Percentiles rank a stretch among this genome's conserved stretches.
Evolutionary conservation across 2,113 vertebrate species (phyloP).

Genomic region (Paraplagusia blochii): DNA sequence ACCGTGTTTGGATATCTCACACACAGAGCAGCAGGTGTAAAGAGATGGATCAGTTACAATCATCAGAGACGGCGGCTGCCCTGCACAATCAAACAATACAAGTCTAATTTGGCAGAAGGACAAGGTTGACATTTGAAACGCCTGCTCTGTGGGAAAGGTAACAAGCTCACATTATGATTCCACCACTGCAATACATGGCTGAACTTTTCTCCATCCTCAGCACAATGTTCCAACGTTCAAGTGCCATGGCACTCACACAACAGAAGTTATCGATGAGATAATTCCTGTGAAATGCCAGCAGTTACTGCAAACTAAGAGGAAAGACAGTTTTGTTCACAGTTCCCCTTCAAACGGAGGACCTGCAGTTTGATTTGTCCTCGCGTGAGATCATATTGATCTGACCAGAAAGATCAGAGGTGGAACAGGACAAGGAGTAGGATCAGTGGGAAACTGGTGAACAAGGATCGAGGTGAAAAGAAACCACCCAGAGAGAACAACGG

Average conservation of each 20-base stretch:
- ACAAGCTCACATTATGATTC: slow-evolving; percentile 33
- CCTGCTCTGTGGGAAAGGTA: slow-evolving; percentile 40
- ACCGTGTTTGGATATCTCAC: slow-evolving; percentile 3
- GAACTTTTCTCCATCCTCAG: slow-evolving; percentile 27
- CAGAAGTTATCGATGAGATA: background rate
- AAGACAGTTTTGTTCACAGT: no score
- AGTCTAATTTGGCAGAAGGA: slow-evolving; percentile 47
- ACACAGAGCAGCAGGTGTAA: slow-evolving; percentile 17
- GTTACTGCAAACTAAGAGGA: background rate
- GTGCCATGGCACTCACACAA: background rate
- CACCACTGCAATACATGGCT: slow-evolving; percentile 5
- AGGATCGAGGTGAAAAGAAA: no score
- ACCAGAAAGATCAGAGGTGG: no score
- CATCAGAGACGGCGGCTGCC: background rate
- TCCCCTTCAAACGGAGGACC: no score
- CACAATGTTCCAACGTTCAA: slow-evolving; percentile 18
- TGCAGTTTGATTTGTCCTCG: no score
- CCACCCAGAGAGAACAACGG: no score
- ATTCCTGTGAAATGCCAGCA: background rate
- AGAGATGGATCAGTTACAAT: slow-evolving; percentile 15
- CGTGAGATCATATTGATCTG: no score
- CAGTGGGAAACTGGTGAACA: no score
- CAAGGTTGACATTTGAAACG: slow-evolving; percentile 56
- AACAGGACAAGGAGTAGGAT: no score
- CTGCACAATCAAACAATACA: slow-evolving; percentile 9